Evolutionary conservation across 2,888 invertebrate genomes (phyloP), one percentile per base, ranked within the genome.

Genomic region (Eledona agricola): DNA sequence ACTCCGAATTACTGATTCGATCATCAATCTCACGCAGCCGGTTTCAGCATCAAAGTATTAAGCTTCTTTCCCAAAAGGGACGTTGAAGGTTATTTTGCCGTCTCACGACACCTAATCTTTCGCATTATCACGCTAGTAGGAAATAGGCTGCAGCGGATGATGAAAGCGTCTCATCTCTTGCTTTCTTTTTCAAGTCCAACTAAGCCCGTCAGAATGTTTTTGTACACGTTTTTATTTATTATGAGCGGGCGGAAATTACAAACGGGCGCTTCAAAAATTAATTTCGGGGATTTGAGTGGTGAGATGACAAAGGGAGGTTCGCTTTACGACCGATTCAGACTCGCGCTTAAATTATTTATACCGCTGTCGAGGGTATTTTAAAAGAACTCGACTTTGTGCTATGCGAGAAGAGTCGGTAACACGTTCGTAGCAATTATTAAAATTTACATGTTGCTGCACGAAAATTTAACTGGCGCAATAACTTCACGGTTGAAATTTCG

Each of bases 91-190:
- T 45, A 45, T 45, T 45, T 40, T 45, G 32, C 32, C 45, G 31
- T 32, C 45, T 45, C 32, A 32, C 45, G 45, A 45, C 31, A 45
- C 45, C 45, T 45, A 45, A 45, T 45, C 45, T 20, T 12, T 11
- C 31, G 32, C 45, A 45, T 45, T 45, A 45, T 31, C 45, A 45
- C 45, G 23, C 45, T 20, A 45, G 12, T 17, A 45, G 31, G 23
- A 45, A 32, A 32, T 32, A 15, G 31, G 6, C 17, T 17, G 23
- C 32, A n/a, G n/a, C n/a, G 16, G 5, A 2, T 4, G 20, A 15
- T 23, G 10, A 11, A 10, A 13, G 3, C 5, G 4, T 19, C 5
- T 4, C 13, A 23, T 13, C 23, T 23, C 13, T 13, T 12, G 22
- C 10, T 26, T 31, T 31, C 31, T 31, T 31, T 16, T 7, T 17